Base-by-base conservation (phyloP, 2,888 invertebrate genomes). In the Lasioglossum figueresi region DNA sequence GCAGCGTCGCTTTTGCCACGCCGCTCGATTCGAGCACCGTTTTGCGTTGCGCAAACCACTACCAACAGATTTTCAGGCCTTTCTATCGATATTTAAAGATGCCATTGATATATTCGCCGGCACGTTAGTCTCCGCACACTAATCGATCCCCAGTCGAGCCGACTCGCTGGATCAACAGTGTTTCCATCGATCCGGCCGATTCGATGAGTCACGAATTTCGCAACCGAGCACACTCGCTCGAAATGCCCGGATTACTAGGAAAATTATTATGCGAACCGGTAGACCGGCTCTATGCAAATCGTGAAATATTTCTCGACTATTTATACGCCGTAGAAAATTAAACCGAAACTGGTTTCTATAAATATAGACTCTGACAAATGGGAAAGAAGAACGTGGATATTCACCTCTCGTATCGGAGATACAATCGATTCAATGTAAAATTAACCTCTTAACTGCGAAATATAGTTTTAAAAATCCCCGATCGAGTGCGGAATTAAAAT, bases 31-130 rank as follows among this genome's bases (percentile, higher is more conserved):
- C 87, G 87, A 31, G 6, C 59, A 31, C 16, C 2, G 59, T 14
- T 16, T 6, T 2, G 88, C 83, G 83, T 89, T 89, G 90, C 84
- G 88, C 89, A 90, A 90, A 77, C 45, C 5, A 63, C 40, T 68
- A 72, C 80, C 43, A 34, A 43, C 82, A 70, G 80, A 84, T 85
- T 89, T 89, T 85, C 88, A 70, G 66, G 73, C 76, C 80, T 84
- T 78, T 84, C 80, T 80, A 80, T 75, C 77, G 84, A 79, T 85
- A 80, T 77, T 84, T 74, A 73, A 37, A 80, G 80, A 84, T 80
- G 73, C 80, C 85, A 79, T 74, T 85, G 84, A 84, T 79, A 84
- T 79, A 76, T 75, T 84, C 84, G 84, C 72, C 75, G 75, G 71
- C 66, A 31, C n/a, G 14, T 19, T 45, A 34, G 48, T 70, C 68